Conservation (phyloP, 2,888 invertebrate species). For the Habrosyne pyritoides region DNA sequence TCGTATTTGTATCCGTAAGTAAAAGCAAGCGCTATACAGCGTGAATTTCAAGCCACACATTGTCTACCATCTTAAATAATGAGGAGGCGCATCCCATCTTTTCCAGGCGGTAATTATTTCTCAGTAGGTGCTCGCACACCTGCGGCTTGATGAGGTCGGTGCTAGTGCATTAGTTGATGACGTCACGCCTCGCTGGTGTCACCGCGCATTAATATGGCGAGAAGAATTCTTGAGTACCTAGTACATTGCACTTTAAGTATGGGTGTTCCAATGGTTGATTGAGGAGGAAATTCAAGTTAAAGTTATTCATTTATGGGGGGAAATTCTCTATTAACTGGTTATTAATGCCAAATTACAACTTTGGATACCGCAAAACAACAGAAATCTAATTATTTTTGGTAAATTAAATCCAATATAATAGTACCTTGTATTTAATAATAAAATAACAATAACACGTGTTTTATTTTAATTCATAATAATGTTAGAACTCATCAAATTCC, state of each 20-base stretch:
- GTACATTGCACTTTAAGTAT: background rate
- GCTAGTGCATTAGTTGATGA: conserved; percentile 78
- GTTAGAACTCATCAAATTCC: too few species aligned
- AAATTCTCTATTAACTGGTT: too few species aligned
- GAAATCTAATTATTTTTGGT: too few species aligned
- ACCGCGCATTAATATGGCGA: conserved; percentile 4
- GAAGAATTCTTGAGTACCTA: background rate
- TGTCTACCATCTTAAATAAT: conserved; percentile 66
- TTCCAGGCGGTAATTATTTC: conserved; percentile 69
- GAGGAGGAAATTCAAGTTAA: too few species aligned
- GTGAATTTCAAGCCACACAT: conserved; percentile 51
- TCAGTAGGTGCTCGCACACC: conserved; percentile 45
- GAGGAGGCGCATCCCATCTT: conserved; percentile 67
- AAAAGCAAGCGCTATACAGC: conserved; percentile 22
- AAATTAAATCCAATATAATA: too few species aligned
- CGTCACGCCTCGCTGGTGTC: conserved; percentile 53
- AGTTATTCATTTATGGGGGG: too few species aligned
- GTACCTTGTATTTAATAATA: too few species aligned
- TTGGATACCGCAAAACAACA: too few species aligned
- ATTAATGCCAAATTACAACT: too few species aligned
- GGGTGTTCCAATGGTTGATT: too few species aligned
- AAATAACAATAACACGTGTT: too few species aligned
- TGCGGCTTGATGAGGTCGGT: conserved; percentile 60
- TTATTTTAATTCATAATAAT: too few species aligned
- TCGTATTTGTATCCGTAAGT: conserved; percentile 6